Base-by-base conservation (phyloP, 2,888 invertebrate genomes). In the Horisme vitalbata region DNA sequence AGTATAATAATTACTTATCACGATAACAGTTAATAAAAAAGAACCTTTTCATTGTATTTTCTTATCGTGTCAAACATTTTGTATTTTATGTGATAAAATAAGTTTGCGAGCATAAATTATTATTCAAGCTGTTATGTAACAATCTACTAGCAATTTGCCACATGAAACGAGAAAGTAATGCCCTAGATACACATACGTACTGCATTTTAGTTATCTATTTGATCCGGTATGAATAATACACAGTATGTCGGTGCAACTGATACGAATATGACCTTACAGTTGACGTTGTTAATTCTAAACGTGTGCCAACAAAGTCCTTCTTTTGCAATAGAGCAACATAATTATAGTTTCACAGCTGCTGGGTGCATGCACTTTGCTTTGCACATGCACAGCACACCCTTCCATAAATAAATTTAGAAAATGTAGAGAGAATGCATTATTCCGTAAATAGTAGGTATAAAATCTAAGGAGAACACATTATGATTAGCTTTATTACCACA, bases 221-320 rank as follows among this genome's bases (percentile, higher is more conserved):
- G 26, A 46, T 41, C 31, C 37, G 45, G 33, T 32, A 54, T 47
- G 24, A 30, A 36, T 45, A 27, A 12, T 11, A 26, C 4, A 31
- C 18, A n/a, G n/a, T n/a, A 34, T 35, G 47, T 41, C 49, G 14
- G 48, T 51, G 53, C 43, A 53, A 45, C 27, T 37, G 51, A 52
- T 47, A 48, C 37, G 32, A 41, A 52, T 43, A 36, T 52, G 56
- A 55, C 57, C 59, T 59, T 57, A 45, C 32, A 23, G 43, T 46
- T 49, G 44, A 49, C 48, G 52, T 52, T 45, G 38, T 53, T 55
- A 52, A 57, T 54, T 52, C 54, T 49, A 46, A 49, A 45, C 50
- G 54, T 50, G 50, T 51, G 43, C 57, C 55, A 55, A 51, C 49
- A 41, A 26, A 41, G 46, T 51, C 36, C 45, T 51, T 20, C 15